phyloP scores from a whole-genome alignment of 1,140 invertebrate species.

The Pseudobourletiella spinata region DNA sequence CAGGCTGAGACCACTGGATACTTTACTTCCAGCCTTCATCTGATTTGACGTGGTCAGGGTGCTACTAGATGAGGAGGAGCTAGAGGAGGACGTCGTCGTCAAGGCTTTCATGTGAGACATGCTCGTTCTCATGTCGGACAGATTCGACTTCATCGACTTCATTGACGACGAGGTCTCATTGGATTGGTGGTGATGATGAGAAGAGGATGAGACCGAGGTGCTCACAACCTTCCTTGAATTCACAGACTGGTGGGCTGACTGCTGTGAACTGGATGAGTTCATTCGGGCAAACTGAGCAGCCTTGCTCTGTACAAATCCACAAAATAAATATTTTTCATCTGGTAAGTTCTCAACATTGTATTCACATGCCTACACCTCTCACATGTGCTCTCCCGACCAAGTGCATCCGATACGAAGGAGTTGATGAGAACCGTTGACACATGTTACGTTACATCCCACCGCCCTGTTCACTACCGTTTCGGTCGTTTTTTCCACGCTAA shows the following conservation, averaged over 20 bases:
- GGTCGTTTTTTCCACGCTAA: no score
- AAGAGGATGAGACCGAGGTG: conserved; percentile 24
- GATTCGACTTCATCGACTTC: conserved; percentile 52
- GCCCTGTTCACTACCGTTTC: no score
- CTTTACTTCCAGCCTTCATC: conserved; percentile 8
- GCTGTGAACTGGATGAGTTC: conserved; percentile 23
- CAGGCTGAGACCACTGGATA: neutral
- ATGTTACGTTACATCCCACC: neutral
- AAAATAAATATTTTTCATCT: neutral
- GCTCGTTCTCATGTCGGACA: conserved; percentile 62
- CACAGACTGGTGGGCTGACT: conserved; percentile 31
- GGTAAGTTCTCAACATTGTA: neutral
- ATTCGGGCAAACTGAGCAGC: conserved; percentile 30
- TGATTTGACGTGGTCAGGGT: conserved; percentile 36
- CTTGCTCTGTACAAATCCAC: conserved; percentile 31
- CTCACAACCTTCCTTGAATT: conserved; percentile 22
- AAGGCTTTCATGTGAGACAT: conserved; percentile 65
- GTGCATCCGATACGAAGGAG: neutral
- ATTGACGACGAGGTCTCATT: conserved; percentile 31
- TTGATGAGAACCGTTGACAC: neutral
- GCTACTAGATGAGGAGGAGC: conserved; percentile 42
- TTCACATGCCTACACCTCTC: neutral
- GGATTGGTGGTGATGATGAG: conserved; percentile 25
- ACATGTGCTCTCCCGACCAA: neutral
- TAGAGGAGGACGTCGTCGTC: conserved; percentile 42